Percentiles rank a stretch among this genome's conserved stretches.
Conservation (phyloP, 1,140 invertebrate genomes). For the Platyscapa corneri region DNA sequence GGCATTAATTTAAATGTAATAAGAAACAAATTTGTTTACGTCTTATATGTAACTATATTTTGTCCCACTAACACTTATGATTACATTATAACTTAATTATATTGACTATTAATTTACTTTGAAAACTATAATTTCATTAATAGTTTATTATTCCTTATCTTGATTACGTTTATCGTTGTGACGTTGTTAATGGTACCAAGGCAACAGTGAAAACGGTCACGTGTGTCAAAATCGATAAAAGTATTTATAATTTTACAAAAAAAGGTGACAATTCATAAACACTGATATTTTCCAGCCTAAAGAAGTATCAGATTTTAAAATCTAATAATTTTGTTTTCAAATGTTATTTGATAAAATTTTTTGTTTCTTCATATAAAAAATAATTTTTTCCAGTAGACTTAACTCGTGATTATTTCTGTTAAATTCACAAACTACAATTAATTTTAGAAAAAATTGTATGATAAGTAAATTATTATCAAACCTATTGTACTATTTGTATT, state of each 20-base stretch:
- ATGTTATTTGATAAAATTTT: too few species aligned
- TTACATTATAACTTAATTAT: background rate
- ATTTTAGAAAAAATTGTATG: too few species aligned
- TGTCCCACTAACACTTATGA: background rate
- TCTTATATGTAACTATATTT: background rate
- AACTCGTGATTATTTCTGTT: too few species aligned
- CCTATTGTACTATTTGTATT: too few species aligned
- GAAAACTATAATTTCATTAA: too few species aligned
- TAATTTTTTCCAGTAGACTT: too few species aligned
- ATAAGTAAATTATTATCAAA: too few species aligned
- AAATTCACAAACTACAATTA: too few species aligned
- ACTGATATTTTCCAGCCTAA: too few species aligned
- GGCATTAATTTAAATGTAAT: background rate
- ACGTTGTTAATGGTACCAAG: slow-evolving; percentile 28
- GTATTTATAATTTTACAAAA: background rate
- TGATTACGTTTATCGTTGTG: background rate
- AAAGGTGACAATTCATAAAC: background rate
- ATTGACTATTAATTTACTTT: background rate
- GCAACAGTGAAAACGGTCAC: background rate
- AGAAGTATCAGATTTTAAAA: too few species aligned
- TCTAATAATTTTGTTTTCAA: too few species aligned
- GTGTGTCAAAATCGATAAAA: background rate
- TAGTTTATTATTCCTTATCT: background rate
- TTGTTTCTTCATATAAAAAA: too few species aligned
- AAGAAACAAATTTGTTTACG: background rate